Evolutionary conservation across 2,113 vertebrate species (phyloP), one percentile per base, ranked within the genome.

Genomic region (Harpagus bidentatus): DNA sequence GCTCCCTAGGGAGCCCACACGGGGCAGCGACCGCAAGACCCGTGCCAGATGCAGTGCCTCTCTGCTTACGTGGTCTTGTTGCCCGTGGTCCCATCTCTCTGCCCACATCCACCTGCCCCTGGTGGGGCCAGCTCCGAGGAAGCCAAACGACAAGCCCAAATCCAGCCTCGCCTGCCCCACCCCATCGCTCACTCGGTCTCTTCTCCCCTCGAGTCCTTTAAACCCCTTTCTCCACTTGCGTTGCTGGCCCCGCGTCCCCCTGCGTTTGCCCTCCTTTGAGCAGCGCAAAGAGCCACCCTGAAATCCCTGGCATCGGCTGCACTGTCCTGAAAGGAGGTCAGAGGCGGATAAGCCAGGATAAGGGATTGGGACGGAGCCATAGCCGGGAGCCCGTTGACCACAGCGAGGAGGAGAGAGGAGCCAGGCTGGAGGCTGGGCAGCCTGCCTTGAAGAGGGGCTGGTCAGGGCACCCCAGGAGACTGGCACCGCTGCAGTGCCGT

Each of bases 291-390:
- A 79, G 59, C 79, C 69, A 42, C 56, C 47, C 78, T 87, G 80
- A 94, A 92, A 90, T 93, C 94, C 80, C 86, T 63, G 50, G 48
- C 87, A 95, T 81, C 76, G 71, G 34, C 84, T 42, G 88, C 61
- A 40, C 89, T 81, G 80, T 87, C 96, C 97, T 79, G 82, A 97
- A 98, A 97, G 85, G 89, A 98, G 97, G 96, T 96, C 96, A 97
- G 71, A 86, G 67, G 69, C 77, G 74, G 97, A 97, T 98, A 96
- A 97, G 86, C 95, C 4, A 25, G 95, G 96, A 97, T 97, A 95
- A 97, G 52, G 81, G 96, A 94, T 83, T 95, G 94, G 82, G 93
- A 85, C 29, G 16, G 82, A 82, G 67, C 82, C 36, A 28, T 34
- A 72, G 45, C 43, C 4, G 4, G 58, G 65, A 88, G 76, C 70